These are phyloP conservation scores for Hemicordylus capensis DNA, from an alignment of 2,113 vertebrate genomes.

Conservation along the genomic window DNA sequence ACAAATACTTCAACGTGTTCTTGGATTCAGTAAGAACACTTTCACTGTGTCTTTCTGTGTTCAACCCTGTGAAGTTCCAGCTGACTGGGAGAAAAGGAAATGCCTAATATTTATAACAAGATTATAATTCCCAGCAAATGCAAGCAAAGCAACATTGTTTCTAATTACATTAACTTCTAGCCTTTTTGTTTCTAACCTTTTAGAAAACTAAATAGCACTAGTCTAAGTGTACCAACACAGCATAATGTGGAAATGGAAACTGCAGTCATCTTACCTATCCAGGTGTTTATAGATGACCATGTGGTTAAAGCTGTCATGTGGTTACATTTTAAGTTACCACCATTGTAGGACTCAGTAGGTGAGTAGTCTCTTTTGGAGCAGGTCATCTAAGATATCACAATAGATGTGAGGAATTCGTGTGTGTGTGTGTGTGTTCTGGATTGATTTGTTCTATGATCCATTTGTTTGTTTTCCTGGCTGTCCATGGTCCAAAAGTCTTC, in stretches of 20 bases:
- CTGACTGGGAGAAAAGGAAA: not conserved
- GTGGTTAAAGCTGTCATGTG: not conserved
- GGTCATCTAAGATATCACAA: too few relatives aligned
- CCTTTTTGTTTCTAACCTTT: not conserved
- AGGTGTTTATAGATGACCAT: not conserved
- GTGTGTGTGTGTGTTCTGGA: too few relatives aligned
- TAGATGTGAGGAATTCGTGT: too few relatives aligned
- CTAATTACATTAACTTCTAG: not conserved
- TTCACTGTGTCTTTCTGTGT: not conserved
- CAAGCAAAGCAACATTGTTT: conserved; percentile 5
- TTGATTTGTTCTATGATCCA: too few relatives aligned
- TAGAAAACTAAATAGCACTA: not conserved
- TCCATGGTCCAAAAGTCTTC: too few relatives aligned
- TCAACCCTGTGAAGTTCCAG: not conserved
- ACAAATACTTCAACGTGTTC: not conserved
- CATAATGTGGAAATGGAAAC: not conserved
- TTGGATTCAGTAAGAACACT: not conserved
- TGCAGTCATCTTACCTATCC: not conserved
- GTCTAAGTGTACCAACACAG: not conserved
- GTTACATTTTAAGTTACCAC: not conserved
- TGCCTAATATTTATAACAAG: not conserved
- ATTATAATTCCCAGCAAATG: not conserved
- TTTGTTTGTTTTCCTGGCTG: too few relatives aligned
- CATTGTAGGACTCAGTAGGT: too few relatives aligned
- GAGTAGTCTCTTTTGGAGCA: too few relatives aligned